A percentile compares a stretch with the other conserved stretches of the same genome.
These are phyloP conservation scores for Hypsopygia costalis DNA, from an alignment of 2,888 invertebrate genomes.

Conservation along the genomic window DNA sequence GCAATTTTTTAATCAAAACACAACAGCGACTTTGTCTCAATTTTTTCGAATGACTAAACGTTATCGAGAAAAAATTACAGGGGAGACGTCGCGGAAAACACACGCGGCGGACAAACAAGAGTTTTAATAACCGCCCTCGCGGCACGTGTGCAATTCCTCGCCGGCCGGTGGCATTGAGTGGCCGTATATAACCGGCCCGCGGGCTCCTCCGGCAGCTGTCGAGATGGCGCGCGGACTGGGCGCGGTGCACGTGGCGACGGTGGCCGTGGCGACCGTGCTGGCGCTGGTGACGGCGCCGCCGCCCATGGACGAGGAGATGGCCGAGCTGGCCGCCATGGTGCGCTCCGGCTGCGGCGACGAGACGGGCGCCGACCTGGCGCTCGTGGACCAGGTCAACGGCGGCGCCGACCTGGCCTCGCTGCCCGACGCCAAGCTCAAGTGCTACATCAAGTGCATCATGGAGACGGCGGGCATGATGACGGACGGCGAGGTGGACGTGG, in stretches of 20 bases:
- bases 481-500: slow-evolving; percentile 58
- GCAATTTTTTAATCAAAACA: slow-evolving; percentile 15
- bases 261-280: too few relatives aligned
- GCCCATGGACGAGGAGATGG: slow-evolving; percentile 59
- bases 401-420: slow-evolving; percentile 43
- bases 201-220: slow-evolving; percentile 2
- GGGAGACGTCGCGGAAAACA: slow-evolving; percentile 17
- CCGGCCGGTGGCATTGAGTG: slow-evolving; percentile 28
- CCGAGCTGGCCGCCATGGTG: slow-evolving; percentile 59
- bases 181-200: slow-evolving; percentile 29
- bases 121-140: slow-evolving; percentile 37
- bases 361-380: slow-evolving; percentile 46
- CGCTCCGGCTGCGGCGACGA: slow-evolving; percentile 57
- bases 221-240: slow-evolving; percentile 8
- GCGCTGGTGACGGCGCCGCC: slow-evolving; percentile 4
- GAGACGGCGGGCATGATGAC: slow-evolving; percentile 67
- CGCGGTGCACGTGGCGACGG: slow-evolving; percentile 16
- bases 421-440: slow-evolving; percentile 53
- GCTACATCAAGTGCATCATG: slow-evolving; percentile 70
- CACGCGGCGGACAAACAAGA: slow-evolving; percentile 28
- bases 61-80: slow-evolving; percentile 25
- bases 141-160: slow-evolving; percentile 35
- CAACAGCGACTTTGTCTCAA: slow-evolving; percentile 24
- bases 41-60: slow-evolving; percentile 41
- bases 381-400: slow-evolving; percentile 50